A percentile compares a stretch with the other conserved stretches of the same genome.
These are phyloP conservation scores for Rhopalosiphum padi DNA, from an alignment of 1,140 invertebrate genomes.

Conservation along the genomic window DNA sequence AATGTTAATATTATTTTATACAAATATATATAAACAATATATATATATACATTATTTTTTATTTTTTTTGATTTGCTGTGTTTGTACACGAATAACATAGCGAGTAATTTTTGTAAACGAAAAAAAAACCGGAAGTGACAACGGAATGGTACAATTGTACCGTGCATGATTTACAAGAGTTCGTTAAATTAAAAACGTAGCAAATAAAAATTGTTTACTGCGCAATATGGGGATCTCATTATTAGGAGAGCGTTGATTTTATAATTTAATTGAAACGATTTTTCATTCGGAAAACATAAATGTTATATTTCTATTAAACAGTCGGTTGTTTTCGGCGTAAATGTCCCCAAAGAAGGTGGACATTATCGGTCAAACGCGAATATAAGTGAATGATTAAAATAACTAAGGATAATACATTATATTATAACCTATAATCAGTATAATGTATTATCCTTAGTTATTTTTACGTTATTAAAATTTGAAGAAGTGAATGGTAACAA, in stretches of 20 bases:
- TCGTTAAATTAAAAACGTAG: slow-evolving; percentile 17
- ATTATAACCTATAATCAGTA: too few relatives aligned
- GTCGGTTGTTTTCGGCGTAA: not conserved
- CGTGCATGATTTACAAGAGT: slow-evolving; percentile 18
- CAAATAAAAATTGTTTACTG: not conserved
- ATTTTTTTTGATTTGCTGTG: not conserved
- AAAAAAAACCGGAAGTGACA: not conserved
- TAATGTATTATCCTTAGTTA: not conserved
- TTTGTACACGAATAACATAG: not conserved
- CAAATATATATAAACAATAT: too few relatives aligned
- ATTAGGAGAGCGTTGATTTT: not conserved
- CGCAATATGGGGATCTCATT: not conserved
- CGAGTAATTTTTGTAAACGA: not conserved
- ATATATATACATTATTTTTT: not conserved
- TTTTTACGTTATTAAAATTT: not conserved
- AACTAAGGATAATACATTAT: too few relatives aligned
- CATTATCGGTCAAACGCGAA: not conserved
- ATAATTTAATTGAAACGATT: slow-evolving; percentile 14
- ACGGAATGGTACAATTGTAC: not conserved
- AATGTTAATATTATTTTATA: not conserved
- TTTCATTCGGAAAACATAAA: not conserved
- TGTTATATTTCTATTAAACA: not conserved
- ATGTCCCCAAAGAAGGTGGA: not conserved
- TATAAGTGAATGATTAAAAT: not conserved
- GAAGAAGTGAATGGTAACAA: not conserved